Base-by-base conservation (phyloP, 2,113 vertebrate species). In the Psilopsiagon aymara region DNA sequence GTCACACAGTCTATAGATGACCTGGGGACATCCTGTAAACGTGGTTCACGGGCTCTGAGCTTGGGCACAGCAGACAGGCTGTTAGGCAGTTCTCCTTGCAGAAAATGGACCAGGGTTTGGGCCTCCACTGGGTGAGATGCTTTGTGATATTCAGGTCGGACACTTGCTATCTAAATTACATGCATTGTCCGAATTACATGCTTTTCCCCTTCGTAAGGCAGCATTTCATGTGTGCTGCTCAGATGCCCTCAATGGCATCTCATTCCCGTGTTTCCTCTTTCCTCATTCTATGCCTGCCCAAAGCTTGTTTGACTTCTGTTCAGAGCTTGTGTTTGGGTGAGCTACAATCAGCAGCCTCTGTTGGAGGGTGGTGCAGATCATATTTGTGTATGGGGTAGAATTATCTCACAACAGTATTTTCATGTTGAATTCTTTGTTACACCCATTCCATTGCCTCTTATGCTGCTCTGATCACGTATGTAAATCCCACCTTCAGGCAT, bases 351-450 rank as follows among this genome's bases (percentile, higher is more conserved):
- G 28, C 79, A 79, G 64, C 33, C 13, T 41, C 9, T 17, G 1
- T 1, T 23, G 62, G 46, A 53, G n/a, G 18, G 43, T 3, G 2
- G 17, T 13, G 10, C 33, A 51, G 35, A 53, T 81, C 16, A 0
- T 25, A 12, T n/a, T 64, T 43, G 19, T 60, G 10, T 37, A 3
- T 31, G 35, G 68, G 29, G 11, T 11, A 23, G n/a, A 68, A 19
- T 60, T 85, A 46, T 9, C 82, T 41, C 41, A 33, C 29, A 55
- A 6, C 10, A 43, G 28, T 39, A 14, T 86, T 77, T 86, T 29
- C 3, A 0, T 41, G 55, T 39, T 75, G 13, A 67, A 23, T 43
- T 52, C 43, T 75, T 94, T 25, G 3, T 37, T 29, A 17, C 52
- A 57, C 41, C 25, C 44, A 17, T 77, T 47, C 68, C 27, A 4